Evolutionary conservation across 2,113 vertebrate genomes (phyloP), one percentile per base, ranked within the genome.

Genomic region (Calyptommatus sinebrachiatus): DNA sequence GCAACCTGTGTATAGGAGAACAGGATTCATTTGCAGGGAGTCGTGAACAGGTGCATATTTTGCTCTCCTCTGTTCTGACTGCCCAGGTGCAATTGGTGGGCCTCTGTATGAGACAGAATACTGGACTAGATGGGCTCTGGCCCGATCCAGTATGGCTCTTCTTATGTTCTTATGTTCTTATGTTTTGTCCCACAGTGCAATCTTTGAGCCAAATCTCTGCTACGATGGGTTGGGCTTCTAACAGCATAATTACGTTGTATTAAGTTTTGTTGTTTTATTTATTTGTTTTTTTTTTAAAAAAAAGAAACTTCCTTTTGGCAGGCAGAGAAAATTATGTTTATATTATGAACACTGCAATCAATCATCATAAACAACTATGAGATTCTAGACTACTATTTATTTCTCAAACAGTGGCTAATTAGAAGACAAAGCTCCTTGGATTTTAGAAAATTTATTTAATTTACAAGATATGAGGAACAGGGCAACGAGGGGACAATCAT

Each of bases 311-410:
- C 81, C 48, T 84, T 76, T 24, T 85, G 72, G 18, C 79, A 90
- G 75, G 48, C 68, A 81, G 70, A 74, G 61, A 68, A 86, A 91
- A 90, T 88, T 83, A 80, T 73, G 45, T 82, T 90, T 87, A 86
- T 8, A 3, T 73, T 83, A 84, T 82, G 84, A 83, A 84, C 87
- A 87, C 80, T 2, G 0, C 35, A 86, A 90, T 89, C 73, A 86
- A 76, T 85, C 85, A 83, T 2, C 66, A 61, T 5, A 68, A 88
- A 80, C 71, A 78, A 81, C 0, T 79, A 48, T 46, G 76, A 62
- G 12, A 53, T 9, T 5, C 41, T 73, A 66, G 28, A 84, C 80
- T 71, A 68, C 35, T 73, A 82, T 90, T 85, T 84, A 80, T 85
- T 89, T 86, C 71, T 73, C 48, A 67, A 76, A 8, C n/a, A 84